These are phyloP conservation scores for Dermatemys mawii DNA, from an alignment of 2,113 vertebrate genomes.

Conservation along the genomic window DNA sequence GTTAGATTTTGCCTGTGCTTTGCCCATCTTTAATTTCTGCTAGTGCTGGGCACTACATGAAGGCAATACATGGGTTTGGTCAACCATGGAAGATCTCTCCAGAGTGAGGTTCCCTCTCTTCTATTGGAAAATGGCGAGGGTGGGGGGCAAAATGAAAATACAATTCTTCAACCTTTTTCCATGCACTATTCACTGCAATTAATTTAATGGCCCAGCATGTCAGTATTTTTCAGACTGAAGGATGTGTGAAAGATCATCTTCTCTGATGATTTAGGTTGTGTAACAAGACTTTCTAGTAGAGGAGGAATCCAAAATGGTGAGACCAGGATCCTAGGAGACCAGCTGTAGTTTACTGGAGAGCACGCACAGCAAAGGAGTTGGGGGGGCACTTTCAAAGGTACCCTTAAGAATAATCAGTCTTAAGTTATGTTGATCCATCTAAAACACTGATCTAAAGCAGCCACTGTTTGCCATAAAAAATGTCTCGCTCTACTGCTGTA, in stretches of 20 bases:
- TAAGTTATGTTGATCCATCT: neutral
- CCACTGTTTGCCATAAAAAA: neutral
- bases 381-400: neutral
- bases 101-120: neutral
- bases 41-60: neutral
- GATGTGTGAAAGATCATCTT: neutral
- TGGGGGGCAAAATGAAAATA: neutral
- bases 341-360: accelerated
- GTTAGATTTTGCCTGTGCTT: neutral
- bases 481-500: neutral
- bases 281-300: neutral
- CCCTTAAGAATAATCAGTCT: neutral
- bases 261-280: neutral
- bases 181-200: neutral
- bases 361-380: neutral
- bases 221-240: neutral
- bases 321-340: neutral
- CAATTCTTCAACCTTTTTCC: neutral
- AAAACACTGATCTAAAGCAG: neutral
- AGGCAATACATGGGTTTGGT: neutral
- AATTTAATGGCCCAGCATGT: neutral
- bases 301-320: neutral
- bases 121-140: neutral
- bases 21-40: neutral
- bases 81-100: neutral